phyloP scores from a whole-genome alignment of 2,888 invertebrate species.

The Chrysolina haemoptera region DNA sequence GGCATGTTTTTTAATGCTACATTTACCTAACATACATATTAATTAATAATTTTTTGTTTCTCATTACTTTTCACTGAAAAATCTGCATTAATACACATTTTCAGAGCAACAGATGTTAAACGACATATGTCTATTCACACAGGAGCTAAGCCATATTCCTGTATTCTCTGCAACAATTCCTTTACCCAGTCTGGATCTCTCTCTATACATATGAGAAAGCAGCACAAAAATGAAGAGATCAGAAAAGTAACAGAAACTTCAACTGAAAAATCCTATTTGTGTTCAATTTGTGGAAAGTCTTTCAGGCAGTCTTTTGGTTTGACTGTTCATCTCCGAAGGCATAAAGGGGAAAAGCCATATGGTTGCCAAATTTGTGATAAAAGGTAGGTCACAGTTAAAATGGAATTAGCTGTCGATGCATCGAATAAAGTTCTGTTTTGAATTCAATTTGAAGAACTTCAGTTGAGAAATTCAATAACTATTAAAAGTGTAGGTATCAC shows the following conservation, averaged over 20 bases:
- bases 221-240: slow-evolving; percentile 44
- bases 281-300: slow-evolving; percentile 61
- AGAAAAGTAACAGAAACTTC: slow-evolving; percentile 38
- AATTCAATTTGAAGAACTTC: too few relatives aligned
- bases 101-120: slow-evolving; percentile 58
- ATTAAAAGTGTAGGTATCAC: too few relatives aligned
- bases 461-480: too few relatives aligned
- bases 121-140: slow-evolving; percentile 61
- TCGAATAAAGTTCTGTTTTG: too few relatives aligned
- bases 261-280: slow-evolving; percentile 55
- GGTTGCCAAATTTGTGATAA: slow-evolving; percentile 58
- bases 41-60: too few relatives aligned
- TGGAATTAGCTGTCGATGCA: not conserved
- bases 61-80: too few relatives aligned
- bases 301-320: slow-evolving; percentile 60
- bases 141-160: slow-evolving; percentile 57
- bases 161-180: slow-evolving; percentile 53
- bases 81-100: slow-evolving; percentile 42
- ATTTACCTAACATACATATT: too few relatives aligned
- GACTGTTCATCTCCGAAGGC: slow-evolving; percentile 60
- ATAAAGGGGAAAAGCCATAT: slow-evolving; percentile 60
- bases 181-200: slow-evolving; percentile 59
- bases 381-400: slow-evolving; percentile 49
- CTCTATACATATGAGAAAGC: slow-evolving; percentile 56
- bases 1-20: too few relatives aligned